These are phyloP conservation scores for Microplitis manilae DNA, from an alignment of 2,888 invertebrate species.

Conservation along the genomic window DNA sequence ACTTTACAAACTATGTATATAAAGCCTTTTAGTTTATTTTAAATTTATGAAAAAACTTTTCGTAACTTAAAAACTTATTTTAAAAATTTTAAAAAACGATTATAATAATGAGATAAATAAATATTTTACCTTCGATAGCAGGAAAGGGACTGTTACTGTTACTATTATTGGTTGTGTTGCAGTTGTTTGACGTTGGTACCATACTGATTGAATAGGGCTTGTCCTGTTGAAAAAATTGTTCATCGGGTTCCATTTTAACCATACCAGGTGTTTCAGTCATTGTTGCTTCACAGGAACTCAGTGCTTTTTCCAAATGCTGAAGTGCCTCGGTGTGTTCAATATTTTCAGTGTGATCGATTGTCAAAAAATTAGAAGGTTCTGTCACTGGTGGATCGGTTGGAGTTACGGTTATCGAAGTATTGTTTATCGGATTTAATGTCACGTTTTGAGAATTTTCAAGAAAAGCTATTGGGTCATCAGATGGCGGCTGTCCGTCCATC, in stretches of 20 bases:
- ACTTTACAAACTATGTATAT: background rate
- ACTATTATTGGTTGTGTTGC: conserved; percentile 37
- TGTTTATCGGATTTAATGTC: conserved; percentile 51
- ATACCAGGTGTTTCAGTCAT: conserved; percentile 68
- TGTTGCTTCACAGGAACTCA: conserved; percentile 69
- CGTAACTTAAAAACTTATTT: background rate
- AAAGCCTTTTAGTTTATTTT: background rate
- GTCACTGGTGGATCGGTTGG: conserved; percentile 52
- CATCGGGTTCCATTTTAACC: conserved; percentile 70
- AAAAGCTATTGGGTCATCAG: conserved; percentile 50
- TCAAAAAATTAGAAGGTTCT: conserved; percentile 64
- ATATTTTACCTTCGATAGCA: conserved; percentile 66
- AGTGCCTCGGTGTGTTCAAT: conserved; percentile 69
- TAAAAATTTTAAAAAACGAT: background rate
- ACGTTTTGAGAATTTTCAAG: conserved; percentile 49
- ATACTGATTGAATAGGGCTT: conserved; percentile 69
- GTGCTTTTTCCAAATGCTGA: conserved; percentile 69
- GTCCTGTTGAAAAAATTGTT: conserved; percentile 66
- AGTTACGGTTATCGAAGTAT: conserved; percentile 48
- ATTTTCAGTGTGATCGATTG: conserved; percentile 68
- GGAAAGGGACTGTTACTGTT: conserved; percentile 66
- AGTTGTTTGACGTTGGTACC: conserved; percentile 62
- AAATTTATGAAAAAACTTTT: background rate
- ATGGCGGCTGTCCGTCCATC: conserved; percentile 53
- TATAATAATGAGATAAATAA: background rate